These are phyloP conservation scores for Eunapius fragilis DNA, from an alignment of 37 sponge, comb jelly and placozoan species.

Conservation along the genomic window DNA sequence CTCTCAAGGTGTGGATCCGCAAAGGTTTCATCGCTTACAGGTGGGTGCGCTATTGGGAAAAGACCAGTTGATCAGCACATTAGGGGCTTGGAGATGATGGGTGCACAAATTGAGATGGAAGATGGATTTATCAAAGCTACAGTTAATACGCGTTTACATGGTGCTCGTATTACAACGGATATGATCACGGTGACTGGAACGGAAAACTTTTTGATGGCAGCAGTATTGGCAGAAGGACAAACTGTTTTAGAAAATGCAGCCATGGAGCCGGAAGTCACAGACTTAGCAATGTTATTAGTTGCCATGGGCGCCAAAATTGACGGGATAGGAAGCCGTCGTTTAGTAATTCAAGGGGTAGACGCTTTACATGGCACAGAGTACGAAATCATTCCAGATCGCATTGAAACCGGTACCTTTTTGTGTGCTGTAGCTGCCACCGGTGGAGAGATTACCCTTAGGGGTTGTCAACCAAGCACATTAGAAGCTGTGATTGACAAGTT, in stretches of 20 bases:
- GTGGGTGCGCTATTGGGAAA: conserved; percentile 20
- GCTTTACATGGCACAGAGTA: not conserved
- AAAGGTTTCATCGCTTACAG: not conserved
- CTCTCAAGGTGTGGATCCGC: not conserved
- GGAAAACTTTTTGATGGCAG: conserved; percentile 18
- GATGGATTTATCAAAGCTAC: not conserved
- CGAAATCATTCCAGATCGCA: not conserved
- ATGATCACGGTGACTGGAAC: not conserved
- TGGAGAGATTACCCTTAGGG: not conserved
- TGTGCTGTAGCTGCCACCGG: conserved; percentile 3
- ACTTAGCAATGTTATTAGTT: not conserved
- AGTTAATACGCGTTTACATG: not conserved
- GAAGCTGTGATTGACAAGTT: conserved; percentile 2
- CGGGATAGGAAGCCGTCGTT: not conserved
- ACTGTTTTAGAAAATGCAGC: conserved; percentile 1
- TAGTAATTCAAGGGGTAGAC: not conserved
- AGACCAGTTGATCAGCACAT: conserved; percentile 21
- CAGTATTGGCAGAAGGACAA: not conserved
- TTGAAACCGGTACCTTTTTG: conserved; percentile 11
- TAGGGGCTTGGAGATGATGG: not conserved
- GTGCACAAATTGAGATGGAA: not conserved
- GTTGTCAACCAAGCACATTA: too few relatives aligned
- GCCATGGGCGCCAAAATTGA: conserved; percentile 20
- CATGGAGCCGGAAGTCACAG: conserved; percentile 9
- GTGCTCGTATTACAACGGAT: not conserved